Base-by-base conservation (phyloP, 2,797 vertebrate genomes). In the Ctenochaetus hawaiiensis region DNA sequence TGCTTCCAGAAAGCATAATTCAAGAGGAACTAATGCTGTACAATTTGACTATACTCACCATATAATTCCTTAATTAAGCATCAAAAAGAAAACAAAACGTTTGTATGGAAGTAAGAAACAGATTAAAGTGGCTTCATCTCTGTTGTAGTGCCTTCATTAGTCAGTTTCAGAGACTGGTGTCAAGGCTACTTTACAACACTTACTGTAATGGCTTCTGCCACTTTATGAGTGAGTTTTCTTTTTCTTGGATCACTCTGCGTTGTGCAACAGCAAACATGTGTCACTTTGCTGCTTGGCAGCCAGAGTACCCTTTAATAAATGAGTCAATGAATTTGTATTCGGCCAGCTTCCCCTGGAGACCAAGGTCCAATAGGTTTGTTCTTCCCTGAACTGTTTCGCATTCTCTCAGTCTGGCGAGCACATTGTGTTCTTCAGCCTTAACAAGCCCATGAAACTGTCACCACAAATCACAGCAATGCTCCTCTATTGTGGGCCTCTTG, bases 381-480 rank as follows among this genome's bases (percentile, higher is more conserved):
- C 30, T 54, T 23, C 53, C 45, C 45, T 53, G 39, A 64, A 47
- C 64, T 14, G 39, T 30, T 78, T 78, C 66, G 71, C 53, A 71
- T 59, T 70, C 49, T 81, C 72, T n/a, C 72, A 70, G 68, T 67
- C 63, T 8, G 20, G 59, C 16, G 0, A 54, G 34, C 56, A 75
- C 37, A 72, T 23, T 78, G 82, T 80, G 66, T 26, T 54, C 51
- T 39, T 51, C 4, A 0, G 52, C 23, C 76, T 75, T 60, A 80
- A 75, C 26, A 2, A 73, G 52, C 60, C 41, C 0, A 57, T 71
- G 17, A 78, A 79, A 66, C 54, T 76, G 72, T 68, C 78, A 0
- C 66, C 62, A 75, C 86, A 85, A 75, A 85, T 83, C 64, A 77
- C 66, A 45, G 70, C 67, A 14, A 0, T 2, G 20, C 57, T 83